phyloP scores from a whole-genome alignment of 2,888 invertebrate genomes.

The Eugnorisma glareosa region DNA sequence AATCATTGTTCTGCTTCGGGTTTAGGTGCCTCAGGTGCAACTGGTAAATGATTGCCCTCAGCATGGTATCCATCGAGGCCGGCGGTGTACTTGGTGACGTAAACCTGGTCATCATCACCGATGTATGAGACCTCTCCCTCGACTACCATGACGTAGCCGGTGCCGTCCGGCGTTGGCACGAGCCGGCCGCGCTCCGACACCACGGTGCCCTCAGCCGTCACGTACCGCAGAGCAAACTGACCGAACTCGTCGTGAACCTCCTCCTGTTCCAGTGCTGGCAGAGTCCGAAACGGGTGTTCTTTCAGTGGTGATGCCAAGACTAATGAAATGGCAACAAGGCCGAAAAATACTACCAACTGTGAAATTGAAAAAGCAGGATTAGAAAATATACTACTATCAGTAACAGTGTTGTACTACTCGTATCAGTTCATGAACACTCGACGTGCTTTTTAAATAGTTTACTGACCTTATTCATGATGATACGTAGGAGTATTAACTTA shows the following conservation, averaged over 20 bases:
- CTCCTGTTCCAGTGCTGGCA: constrained; percentile 71
- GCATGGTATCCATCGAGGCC: constrained; percentile 76
- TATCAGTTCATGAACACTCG: too few species aligned
- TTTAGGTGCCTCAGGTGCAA: constrained; percentile 19
- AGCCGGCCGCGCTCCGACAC: constrained; percentile 77
- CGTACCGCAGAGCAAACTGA: constrained; percentile 77
- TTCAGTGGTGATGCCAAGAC: constrained; percentile 19
- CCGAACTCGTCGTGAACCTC: constrained; percentile 77
- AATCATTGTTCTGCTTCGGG: background rate
- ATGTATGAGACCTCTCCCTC: constrained; percentile 79
- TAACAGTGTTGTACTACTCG: too few species aligned
- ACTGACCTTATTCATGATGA: constrained; percentile 32
- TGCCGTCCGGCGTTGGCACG: constrained; percentile 73
- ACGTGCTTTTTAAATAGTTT: background rate
- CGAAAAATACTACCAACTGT: constrained; percentile 24
- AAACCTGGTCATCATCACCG: constrained; percentile 78
- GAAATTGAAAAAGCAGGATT: constrained; percentile 1
- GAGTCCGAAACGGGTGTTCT: constrained; percentile 2
- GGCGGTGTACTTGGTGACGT: constrained; percentile 78
- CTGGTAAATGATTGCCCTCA: constrained; percentile 75
- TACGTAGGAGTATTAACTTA: background rate
- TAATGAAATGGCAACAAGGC: constrained; percentile 8
- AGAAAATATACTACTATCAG: too few species aligned
- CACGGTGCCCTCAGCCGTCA: constrained; percentile 79
- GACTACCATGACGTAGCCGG: constrained; percentile 73